Evolutionary conservation across 2,113 vertebrate species (phyloP).

Genomic region (Percopsis transmontana): DNA sequence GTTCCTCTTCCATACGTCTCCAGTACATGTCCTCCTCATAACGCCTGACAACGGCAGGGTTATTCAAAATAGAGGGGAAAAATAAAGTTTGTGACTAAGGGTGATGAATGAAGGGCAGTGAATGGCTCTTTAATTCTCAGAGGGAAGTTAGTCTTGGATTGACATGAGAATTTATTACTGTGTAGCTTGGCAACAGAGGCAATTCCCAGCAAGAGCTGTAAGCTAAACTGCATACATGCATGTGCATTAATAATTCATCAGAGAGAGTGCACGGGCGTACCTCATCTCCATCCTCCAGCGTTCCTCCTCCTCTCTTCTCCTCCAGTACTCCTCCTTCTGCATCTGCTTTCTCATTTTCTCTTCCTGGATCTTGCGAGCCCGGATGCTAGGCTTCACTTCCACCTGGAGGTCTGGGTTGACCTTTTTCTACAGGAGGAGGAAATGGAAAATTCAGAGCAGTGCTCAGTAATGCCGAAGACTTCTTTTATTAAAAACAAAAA

Average conservation of each 20-base stretch:
- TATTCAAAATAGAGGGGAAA: no score
- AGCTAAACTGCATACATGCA: no score
- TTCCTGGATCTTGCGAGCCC: conserved; percentile 96
- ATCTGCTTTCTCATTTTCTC: conserved; percentile 99
- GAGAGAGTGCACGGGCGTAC: conserved; percentile 57
- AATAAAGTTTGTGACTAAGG: no score
- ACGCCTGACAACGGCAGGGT: conserved; percentile 72
- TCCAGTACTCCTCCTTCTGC: conserved; percentile 99
- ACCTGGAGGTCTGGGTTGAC: conserved; percentile 98
- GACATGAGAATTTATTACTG: no score
- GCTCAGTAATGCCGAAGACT: no score
- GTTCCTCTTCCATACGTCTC: conserved; percentile 96
- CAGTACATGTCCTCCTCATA: conserved; percentile 99
- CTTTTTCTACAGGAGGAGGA: conserved; percentile 87
- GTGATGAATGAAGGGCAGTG: no score
- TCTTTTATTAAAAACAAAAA: not conserved
- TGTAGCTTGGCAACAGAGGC: no score
- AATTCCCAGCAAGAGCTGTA: no score
- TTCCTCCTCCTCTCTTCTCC: conserved; percentile 94
- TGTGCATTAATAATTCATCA: no score
- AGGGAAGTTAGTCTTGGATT: no score
- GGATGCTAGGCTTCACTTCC: conserved; percentile 97
- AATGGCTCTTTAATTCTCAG: no score
- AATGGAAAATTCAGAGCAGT: not conserved
- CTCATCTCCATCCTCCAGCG: conserved; percentile 99